Base-by-base conservation (phyloP, 53 echinoderm and acorn worm genomes). In the Stichopus horrens region DNA sequence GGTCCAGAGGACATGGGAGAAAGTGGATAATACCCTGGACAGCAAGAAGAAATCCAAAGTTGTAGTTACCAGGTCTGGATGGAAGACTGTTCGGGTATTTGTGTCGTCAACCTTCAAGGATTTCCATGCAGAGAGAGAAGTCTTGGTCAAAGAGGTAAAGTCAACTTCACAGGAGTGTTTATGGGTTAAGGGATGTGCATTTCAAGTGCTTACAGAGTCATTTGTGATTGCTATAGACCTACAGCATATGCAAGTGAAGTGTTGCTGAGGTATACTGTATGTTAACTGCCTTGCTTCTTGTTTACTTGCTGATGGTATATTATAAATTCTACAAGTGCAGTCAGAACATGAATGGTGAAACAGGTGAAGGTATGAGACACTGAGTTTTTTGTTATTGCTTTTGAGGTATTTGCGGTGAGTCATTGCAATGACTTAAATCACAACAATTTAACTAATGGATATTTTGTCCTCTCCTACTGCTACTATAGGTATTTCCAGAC, bases 61-160 rank as follows among this genome's bases (percentile, higher is more conserved):
- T 73, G 91, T 96, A 20, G 90, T 96, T 82, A 92, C 90, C 55
- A 88, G 96, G 23, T 95, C 95, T 1, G 96, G 96, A 53, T 96
- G 96, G 96, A 96, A 96, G 86, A 96, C 95, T 0, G 90, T 96
- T 4, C 92, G 96, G 23, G 76, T 96, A 73, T 96, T 96, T 91
- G 96, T 96, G 76, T 96, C 96, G 6, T 96, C 96, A 4, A 96
- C 96, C 0, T 96, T 96, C 88, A 95, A 93, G 73, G 95, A 95
- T 76, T 96, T 95, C 83, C 93, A 95, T 57, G 96, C 96, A 2
- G 96, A 96, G 87, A 90, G 96, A 82, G 96, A 95, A 88, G 91
- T 96, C 60, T 90, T 96, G 5, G 94, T 96, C 7, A 95, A 96
- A 90, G 94, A 96, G 95, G 96, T 96, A 89, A 20, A 37, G 37